Conservation (phyloP, 2,113 vertebrate species). For the cat (Felis catus) region DNA sequence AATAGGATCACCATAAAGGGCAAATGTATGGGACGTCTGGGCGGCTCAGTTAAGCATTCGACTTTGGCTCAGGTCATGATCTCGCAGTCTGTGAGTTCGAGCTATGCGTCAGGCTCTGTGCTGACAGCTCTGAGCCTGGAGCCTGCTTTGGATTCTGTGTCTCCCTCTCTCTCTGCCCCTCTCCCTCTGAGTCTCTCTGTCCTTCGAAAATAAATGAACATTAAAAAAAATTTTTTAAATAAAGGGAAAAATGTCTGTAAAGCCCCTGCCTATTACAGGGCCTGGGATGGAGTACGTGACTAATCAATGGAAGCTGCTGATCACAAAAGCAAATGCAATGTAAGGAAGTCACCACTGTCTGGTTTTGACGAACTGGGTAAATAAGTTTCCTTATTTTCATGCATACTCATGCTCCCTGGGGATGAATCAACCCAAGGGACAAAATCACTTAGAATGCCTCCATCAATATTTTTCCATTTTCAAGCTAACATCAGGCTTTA, state of each 20-base stretch:
- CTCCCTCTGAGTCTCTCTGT: too few species aligned
- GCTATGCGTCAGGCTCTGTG: too few species aligned
- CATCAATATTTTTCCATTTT: background rate
- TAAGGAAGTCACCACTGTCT: background rate
- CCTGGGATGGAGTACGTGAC: background rate
- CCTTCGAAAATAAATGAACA: too few species aligned
- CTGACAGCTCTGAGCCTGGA: too few species aligned
- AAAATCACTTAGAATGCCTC: background rate
- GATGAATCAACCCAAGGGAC: background rate
- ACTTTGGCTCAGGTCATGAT: too few species aligned
- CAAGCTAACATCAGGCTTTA: background rate
- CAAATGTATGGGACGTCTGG: background rate
- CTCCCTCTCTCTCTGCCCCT: too few species aligned
- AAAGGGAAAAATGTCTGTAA: background rate
- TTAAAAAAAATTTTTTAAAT: background rate
- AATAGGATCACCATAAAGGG: background rate
- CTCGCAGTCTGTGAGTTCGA: too few species aligned
- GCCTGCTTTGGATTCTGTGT: too few species aligned
- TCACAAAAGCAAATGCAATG: rapidly evolving
- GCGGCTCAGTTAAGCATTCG: too few species aligned
- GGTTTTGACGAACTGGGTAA: background rate
- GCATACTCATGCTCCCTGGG: background rate
- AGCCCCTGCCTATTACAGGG: background rate
- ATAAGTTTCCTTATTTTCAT: background rate
- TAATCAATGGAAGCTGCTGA: background rate